Evolutionary conservation across 2,888 invertebrate species (phyloP), one percentile per base, ranked within the genome.

Genomic region (Apodemia duryi): DNA sequence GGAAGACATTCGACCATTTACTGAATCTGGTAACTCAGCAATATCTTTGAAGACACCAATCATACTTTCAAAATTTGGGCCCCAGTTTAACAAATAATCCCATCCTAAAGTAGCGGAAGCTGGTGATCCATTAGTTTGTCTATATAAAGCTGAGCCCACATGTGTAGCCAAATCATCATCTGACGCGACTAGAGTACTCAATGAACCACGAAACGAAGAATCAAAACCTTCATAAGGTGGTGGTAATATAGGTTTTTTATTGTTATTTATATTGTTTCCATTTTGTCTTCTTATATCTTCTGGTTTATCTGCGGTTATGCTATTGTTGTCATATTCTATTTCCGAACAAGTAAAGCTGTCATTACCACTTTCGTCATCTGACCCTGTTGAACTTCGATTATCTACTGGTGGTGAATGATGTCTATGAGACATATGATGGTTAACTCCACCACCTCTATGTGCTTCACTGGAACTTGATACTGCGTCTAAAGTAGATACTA

Each of bases 281-380:
- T 93, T 94, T 70, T 81, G 87, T 74, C 94, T 92, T 68, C 94
- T 89, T 54, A 94, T 93, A 73, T 93, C 94, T 73, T 94, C 94
- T 67, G 93, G 92, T 79, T 97, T 96, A 78, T 96, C 96, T 21
- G 96, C 96, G 65, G 94, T 95, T 70, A 97, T 91, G 76, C 96
- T 96, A 77, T 97, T 96, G 80, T 98, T 97, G 78, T 98, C 98
- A 82, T 98, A 98, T 85, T 99, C 99, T 80, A 98, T 98, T 91
- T 98, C 98, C 0, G 98, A 98, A 89, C 98, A 99, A 11, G 98
- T 99, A 90, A 99, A 99, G 75, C 98, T 98, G 82, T 99, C 98
- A 86, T 98, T 98, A 71, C 95, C 96, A 85, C 98, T 98, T 82
- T 98, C 98, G 75, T 98, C 97, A 10, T 98, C 97, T 9, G 96